Base-by-base conservation (phyloP, 2,888 invertebrate genomes). In the Dicycla oo region DNA sequence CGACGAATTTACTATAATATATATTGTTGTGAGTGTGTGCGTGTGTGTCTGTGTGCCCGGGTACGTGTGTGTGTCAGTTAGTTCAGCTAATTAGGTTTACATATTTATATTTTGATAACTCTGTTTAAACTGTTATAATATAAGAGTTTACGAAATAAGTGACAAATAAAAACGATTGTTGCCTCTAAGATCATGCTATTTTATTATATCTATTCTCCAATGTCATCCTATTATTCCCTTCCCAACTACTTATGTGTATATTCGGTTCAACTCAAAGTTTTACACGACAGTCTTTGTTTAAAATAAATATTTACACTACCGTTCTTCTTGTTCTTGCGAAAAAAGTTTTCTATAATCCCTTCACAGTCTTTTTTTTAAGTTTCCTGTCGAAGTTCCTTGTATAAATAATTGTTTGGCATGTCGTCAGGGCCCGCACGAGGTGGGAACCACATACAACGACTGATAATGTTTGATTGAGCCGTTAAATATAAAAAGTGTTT, bases 1-100 rank as follows among this genome's bases (percentile, higher is more conserved):
- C 84, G 82, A 93, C 93, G 93, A 93, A 93, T 93, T 93, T 93
- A 93, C 90, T 90, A 75, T 80, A 84, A 75, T 84, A 91, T 92
- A 90, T 90, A 88, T 89, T 86, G 65, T 78, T 79, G 62, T 72
- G 82, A 74, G 51, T 53, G 45, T 74, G 75, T 80, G 73, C 54
- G 62, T 70, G 81, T 69, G 71, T 70, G 78, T 68, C 47, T 75
- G 63, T 74, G 70, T 70, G 64, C 56, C 61, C 45, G 80, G 34
- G 67, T 68, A 61, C 53, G 69, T 75, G 70, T 69, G 78, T 61
- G 81, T 69, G 77, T 67, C 78, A 73, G 79, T 74, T 72, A 80
- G 81, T 81, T 83, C 60, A 75, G 61, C 64, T 84, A 83, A 81
- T 81, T 86, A 84, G 79, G 84, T 82, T 82, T 82, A 83, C 82